Conservation (phyloP, 1,140 invertebrate species). For the Hestina assimilis region DNA sequence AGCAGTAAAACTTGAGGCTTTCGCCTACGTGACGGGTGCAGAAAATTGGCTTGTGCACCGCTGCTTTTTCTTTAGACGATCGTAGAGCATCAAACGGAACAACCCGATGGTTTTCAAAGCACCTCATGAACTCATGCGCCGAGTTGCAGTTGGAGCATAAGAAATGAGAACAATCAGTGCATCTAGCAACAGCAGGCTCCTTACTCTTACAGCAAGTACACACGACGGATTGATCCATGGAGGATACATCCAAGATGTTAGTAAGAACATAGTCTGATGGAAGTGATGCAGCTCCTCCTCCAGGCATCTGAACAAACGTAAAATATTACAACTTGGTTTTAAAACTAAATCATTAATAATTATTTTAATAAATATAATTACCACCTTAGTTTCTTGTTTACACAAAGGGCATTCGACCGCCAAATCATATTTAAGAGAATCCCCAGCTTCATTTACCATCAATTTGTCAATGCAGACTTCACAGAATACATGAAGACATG, state of each 20-base stretch:
- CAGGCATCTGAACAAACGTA: constrained; percentile 76
- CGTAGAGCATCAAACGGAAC: constrained; percentile 92
- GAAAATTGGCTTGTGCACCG: constrained; percentile 90
- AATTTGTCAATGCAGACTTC: constrained; percentile 91
- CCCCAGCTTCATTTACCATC: constrained; percentile 83
- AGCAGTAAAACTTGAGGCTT: constrained; percentile 90
- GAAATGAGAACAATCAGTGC: constrained; percentile 95
- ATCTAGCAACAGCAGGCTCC: constrained; percentile 93
- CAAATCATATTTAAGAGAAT: constrained; percentile 79
- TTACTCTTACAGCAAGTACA: constrained; percentile 94
- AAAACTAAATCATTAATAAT: constrained; percentile 5
- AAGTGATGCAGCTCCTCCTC: constrained; percentile 86
- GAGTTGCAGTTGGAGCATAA: constrained; percentile 95
- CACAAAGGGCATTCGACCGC: constrained; percentile 87
- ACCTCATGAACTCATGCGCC: constrained; percentile 95
- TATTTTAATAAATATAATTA: constrained; percentile 27
- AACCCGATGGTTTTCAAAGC: constrained; percentile 95
- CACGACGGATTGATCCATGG: constrained; percentile 86
- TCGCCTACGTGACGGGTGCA: constrained; percentile 88
- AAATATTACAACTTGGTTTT: constrained; percentile 18
- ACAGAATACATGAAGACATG: constrained; percentile 96
- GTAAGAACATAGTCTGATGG: constrained; percentile 90
- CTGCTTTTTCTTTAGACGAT: constrained; percentile 85
- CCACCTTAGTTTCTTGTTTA: constrained; percentile 89
- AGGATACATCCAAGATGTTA: constrained; percentile 91